phyloP scores from a whole-genome alignment of 2,113 vertebrate species.

The Notarius quadriscutis region DNA sequence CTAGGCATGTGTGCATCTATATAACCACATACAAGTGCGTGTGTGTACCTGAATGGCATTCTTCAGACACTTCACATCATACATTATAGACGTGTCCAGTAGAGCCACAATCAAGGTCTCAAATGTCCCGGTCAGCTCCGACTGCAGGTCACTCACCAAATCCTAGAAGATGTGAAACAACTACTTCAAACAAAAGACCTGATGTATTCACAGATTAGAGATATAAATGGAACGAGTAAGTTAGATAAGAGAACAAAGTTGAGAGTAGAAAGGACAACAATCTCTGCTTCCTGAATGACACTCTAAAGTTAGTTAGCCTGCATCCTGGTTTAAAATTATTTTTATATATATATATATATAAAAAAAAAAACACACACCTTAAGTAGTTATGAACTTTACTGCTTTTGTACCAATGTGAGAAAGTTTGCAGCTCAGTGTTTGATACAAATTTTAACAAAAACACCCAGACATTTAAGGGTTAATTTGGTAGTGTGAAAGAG shows the following conservation, averaged over 20 bases:
- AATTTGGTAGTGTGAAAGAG: not conserved
- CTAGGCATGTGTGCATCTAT: not conserved
- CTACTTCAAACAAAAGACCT: not conserved
- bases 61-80: conserved; percentile 82
- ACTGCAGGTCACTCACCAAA: conserved; percentile 84
- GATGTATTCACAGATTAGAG: not conserved
- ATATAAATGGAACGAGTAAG: not conserved
- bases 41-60: conserved; percentile 86
- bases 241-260: not conserved
- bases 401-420: not conserved
- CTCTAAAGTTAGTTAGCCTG: not conserved
- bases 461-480: not conserved
- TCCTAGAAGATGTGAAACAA: conserved; percentile 71
- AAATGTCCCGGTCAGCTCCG: conserved; percentile 90
- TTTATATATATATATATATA: too few species aligned
- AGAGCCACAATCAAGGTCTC: conserved; percentile 86
- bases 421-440: not conserved
- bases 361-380: too few species aligned
- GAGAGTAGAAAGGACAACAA: not conserved
- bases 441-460: not conserved
- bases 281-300: too few species aligned
- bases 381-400: too few species aligned
- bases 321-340: too few species aligned
- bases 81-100: conserved; percentile 79
- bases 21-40: not conserved